phyloP scores from a whole-genome alignment of 2,888 invertebrate species.

The Dione vanillae region DNA sequence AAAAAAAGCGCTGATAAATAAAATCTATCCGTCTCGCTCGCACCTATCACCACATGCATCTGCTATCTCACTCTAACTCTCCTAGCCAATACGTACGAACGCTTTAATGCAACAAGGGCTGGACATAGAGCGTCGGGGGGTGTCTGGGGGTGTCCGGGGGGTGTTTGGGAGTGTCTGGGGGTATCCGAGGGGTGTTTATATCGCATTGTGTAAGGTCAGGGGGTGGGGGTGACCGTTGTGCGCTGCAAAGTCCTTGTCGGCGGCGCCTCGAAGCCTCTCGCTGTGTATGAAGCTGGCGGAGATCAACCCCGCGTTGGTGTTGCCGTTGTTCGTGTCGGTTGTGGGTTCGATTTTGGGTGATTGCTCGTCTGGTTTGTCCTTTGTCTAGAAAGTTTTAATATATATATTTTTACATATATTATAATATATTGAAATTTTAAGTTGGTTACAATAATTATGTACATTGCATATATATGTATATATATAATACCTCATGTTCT shows the following conservation, averaged over 20 bases:
- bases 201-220: slow-evolving; percentile 75
- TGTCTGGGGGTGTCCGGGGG: background rate
- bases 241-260: slow-evolving; percentile 68
- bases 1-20: background rate
- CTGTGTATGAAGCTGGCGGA: slow-evolving; percentile 74
- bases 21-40: background rate
- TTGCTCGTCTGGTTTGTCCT: slow-evolving; percentile 65
- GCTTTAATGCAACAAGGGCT: background rate
- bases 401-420: no score
- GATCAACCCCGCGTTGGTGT: slow-evolving; percentile 63
- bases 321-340: slow-evolving; percentile 61
- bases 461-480: no score
- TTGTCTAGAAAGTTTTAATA: slow-evolving; percentile 55
- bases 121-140: background rate
- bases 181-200: slow-evolving; percentile 55
- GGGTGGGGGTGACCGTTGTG: slow-evolving; percentile 73
- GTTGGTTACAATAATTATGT: no score
- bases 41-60: background rate
- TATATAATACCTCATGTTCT: slow-evolving; percentile 67
- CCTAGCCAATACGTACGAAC: slow-evolving; percentile 12
- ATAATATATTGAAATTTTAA: no score
- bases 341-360: slow-evolving; percentile 49
- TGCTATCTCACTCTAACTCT: background rate
- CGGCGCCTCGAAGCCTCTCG: slow-evolving; percentile 60
- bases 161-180: background rate